Evolutionary conservation across 2,113 vertebrate species (phyloP).

Genomic region (Arizona elegans): DNA sequence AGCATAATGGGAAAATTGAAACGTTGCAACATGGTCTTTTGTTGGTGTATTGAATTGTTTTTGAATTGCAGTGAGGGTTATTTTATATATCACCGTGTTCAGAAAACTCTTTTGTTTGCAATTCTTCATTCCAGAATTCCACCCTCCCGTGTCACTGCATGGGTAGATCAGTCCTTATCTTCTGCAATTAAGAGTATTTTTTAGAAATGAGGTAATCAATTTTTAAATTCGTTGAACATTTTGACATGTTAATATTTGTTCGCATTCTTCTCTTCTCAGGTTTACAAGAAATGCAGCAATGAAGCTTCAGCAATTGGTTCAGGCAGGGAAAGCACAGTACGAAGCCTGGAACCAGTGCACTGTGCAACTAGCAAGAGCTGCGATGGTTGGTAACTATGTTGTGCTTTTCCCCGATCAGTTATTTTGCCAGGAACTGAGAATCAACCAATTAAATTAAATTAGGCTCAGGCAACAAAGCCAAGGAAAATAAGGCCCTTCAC

Average conservation of each 20-base stretch:
- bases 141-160: neutral
- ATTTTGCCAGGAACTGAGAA: neutral
- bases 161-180: neutral
- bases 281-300: slow-evolving; percentile 54
- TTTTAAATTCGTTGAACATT: neutral
- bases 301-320: slow-evolving; percentile 59
- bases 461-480: neutral
- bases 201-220: neutral
- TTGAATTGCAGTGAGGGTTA: neutral
- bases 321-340: slow-evolving; percentile 58
- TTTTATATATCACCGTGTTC: neutral
- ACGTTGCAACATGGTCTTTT: neutral
- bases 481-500: neutral
- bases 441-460: neutral
- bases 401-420: neutral
- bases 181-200: neutral
- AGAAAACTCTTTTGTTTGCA: neutral
- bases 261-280: slow-evolving; percentile 45
- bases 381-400: slow-evolving; percentile 63
- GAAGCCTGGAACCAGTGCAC: slow-evolving; percentile 72
- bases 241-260: slow-evolving; percentile 19
- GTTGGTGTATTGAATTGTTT: neutral
- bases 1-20: neutral
- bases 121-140: neutral
- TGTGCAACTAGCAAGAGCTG: slow-evolving; percentile 64